A percentile compares a stretch with the other conserved stretches of the same genome.
These are phyloP conservation scores for Typhlichthys subterraneus DNA, from an alignment of 2,797 vertebrate genomes.

Conservation along the genomic window DNA sequence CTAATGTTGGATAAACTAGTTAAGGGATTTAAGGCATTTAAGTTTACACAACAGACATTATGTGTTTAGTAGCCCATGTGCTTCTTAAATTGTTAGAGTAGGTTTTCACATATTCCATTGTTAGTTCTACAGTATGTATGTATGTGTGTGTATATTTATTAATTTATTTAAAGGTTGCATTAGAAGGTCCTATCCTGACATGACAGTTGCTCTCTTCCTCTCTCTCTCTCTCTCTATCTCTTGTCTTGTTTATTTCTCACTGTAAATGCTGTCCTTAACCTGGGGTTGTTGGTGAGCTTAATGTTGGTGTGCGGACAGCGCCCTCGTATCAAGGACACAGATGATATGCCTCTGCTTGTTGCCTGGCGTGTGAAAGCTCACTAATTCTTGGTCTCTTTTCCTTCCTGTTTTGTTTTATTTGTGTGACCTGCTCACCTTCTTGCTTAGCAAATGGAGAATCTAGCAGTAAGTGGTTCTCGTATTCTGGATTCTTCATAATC, in stretches of 20 bases:
- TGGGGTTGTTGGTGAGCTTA: slow-evolving; percentile 23
- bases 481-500: slow-evolving; percentile 84
- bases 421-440: slow-evolving; percentile 95
- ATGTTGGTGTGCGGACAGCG: slow-evolving; percentile 2
- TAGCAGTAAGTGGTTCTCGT: slow-evolving; percentile 99
- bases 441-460: slow-evolving; percentile 99
- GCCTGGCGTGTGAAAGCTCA: slow-evolving; percentile 73
- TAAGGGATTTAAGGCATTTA: too few species aligned
- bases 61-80: too few species aligned
- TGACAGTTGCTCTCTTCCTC: slow-evolving; percentile 7
- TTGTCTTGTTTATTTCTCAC: slow-evolving; percentile 13
- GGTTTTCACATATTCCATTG: too few species aligned
- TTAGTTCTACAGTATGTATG: too few species aligned
- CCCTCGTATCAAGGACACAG: slow-evolving; percentile 16
- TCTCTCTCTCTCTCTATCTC: slow-evolving; percentile 26
- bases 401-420: slow-evolving; percentile 80
- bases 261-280: slow-evolving; percentile 23
- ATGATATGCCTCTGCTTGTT: slow-evolving; percentile 22
- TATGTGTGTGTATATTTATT: too few species aligned
- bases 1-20: too few species aligned
- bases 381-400: slow-evolving; percentile 98
- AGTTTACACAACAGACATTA: too few species aligned
- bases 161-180: too few species aligned
- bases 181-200: neutral
- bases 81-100: too few species aligned